phyloP scores from a whole-genome alignment of 2,797 vertebrate genomes.

The Myotis pilosus region DNA sequence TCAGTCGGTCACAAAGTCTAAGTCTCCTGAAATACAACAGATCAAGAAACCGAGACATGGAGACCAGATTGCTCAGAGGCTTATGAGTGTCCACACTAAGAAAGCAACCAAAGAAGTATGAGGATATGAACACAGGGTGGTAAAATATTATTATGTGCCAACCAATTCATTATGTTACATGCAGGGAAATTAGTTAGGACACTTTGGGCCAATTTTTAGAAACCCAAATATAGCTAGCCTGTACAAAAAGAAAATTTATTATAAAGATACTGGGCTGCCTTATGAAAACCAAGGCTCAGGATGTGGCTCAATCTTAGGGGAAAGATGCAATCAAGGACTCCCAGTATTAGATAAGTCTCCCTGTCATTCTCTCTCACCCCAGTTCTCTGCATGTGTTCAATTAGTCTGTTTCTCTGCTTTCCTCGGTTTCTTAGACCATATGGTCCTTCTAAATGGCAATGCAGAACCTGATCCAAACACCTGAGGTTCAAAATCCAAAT shows the following conservation, averaged over 20 bases:
- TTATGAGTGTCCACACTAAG: neutral
- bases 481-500: neutral
- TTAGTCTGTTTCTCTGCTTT: neutral
- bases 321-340: neutral
- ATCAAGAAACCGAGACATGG: neutral
- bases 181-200: neutral
- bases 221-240: neutral
- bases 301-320: neutral
- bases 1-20: neutral
- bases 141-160: neutral
- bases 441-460: neutral
- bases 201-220: neutral
- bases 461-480: neutral
- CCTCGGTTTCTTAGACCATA: neutral
- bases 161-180: neutral
- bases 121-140: neutral
- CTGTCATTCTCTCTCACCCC: neutral
- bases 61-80: neutral
- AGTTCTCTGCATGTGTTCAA: neutral
- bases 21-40: neutral
- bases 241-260: neutral
- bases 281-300: neutral
- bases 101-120: neutral
- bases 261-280: neutral
- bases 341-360: neutral